phyloP scores from a whole-genome alignment of 2,113 vertebrate species.

The Triplophysa tibetana region DNA sequence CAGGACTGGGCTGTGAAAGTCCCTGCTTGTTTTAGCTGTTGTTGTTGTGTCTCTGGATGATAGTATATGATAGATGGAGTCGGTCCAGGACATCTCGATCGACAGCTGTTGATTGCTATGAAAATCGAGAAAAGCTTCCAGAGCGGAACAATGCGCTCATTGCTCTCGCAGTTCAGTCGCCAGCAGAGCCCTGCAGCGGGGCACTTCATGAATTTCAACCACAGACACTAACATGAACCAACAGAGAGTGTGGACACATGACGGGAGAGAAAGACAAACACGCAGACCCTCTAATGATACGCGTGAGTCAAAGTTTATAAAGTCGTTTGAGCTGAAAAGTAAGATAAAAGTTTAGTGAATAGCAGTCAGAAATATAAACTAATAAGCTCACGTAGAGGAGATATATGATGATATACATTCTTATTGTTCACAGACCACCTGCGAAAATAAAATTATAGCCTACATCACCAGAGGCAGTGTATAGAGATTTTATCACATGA shows the following conservation, averaged over 20 bases:
- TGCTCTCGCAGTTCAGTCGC: slow-evolving; percentile 73
- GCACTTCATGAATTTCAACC: slow-evolving; percentile 77
- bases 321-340: too few relatives aligned
- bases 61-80: slow-evolving; percentile 77
- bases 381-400: too few relatives aligned
- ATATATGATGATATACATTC: too few relatives aligned
- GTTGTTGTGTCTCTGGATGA: slow-evolving; percentile 74
- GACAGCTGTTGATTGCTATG: slow-evolving; percentile 83
- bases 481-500: too few relatives aligned
- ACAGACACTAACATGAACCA: slow-evolving; percentile 68
- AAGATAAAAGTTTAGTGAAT: too few relatives aligned
- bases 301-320: background rate
- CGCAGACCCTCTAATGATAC: slow-evolving; percentile 11
- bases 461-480: too few relatives aligned
- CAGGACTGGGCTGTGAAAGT: slow-evolving; percentile 22
- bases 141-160: slow-evolving; percentile 81
- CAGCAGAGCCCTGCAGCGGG: slow-evolving; percentile 64
- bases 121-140: slow-evolving; percentile 77
- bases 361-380: too few relatives aligned
- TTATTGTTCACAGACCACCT: too few relatives aligned
- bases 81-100: slow-evolving; percentile 80
- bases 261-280: slow-evolving; percentile 6
- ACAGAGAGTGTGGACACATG: slow-evolving; percentile 49
- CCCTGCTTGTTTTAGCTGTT: slow-evolving; percentile 37
- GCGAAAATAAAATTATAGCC: too few relatives aligned